Evolutionary conservation across 2,113 vertebrate species (phyloP).

Genomic region (Oncorhynchus nerka): DNA sequence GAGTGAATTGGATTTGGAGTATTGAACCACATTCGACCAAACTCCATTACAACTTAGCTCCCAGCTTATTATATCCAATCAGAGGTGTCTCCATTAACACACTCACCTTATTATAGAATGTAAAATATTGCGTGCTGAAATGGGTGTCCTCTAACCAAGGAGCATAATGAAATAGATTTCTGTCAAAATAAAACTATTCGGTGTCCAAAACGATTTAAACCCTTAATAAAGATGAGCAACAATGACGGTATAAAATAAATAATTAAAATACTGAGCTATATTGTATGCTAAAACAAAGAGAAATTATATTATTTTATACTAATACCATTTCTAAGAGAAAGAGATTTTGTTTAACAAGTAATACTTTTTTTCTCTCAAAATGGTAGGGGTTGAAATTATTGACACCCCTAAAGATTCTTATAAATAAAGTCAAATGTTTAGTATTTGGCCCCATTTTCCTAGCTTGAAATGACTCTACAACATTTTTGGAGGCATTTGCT

Average conservation of each 20-base stretch:
- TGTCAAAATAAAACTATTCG: background rate
- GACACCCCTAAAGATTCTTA: too few relatives aligned
- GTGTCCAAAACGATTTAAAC: background rate
- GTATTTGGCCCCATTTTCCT: too few relatives aligned
- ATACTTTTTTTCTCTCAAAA: too few relatives aligned
- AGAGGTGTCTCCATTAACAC: constrained; percentile 31
- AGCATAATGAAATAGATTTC: background rate
- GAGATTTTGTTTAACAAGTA: too few relatives aligned
- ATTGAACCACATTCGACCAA: background rate
- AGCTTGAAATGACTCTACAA: too few relatives aligned
- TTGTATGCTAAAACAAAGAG: background rate
- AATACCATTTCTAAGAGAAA: too few relatives aligned
- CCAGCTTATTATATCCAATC: constrained; percentile 30
- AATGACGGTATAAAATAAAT: background rate
- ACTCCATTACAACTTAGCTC: constrained; percentile 34
- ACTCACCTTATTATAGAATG: constrained; percentile 27
- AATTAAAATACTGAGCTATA: background rate
- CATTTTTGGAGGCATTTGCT: too few relatives aligned
- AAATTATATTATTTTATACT: too few relatives aligned
- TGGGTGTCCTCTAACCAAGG: background rate
- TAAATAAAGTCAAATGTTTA: too few relatives aligned
- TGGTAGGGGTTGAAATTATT: too few relatives aligned
- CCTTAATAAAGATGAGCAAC: background rate
- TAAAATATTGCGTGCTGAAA: background rate
- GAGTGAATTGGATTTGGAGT: constrained; percentile 13